Base-by-base conservation (phyloP, 2,113 vertebrate species). In the Megaleporinus macrocephalus region DNA sequence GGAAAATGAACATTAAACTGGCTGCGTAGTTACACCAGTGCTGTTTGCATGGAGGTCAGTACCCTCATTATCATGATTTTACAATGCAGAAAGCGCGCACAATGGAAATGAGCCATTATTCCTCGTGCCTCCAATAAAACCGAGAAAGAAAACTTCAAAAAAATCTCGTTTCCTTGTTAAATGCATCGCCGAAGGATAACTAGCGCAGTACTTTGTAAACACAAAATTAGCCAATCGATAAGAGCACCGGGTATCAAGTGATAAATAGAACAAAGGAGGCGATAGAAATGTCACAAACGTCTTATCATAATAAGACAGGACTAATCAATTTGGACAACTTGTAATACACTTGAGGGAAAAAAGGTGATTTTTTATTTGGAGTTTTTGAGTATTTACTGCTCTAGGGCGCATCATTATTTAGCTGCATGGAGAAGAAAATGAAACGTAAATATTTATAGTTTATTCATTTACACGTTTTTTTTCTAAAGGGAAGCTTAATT, bases 71-170 rank as follows among this genome's bases (percentile, higher is more conserved):
- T 61, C 13, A 61, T 61, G n/a, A n/a, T n/a, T 74, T 55, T 81
- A 24, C 22, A 33, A 63, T 63, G 57, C 57, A 69, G 44, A 33
- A 47, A 4, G 47, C 79, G 33, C 44, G 6, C n/a, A 20, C n/a
- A 59, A 44, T 55, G 16, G 14, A 49, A 81, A 15, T 29, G 61
- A 66, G 79, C 57, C 79, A 74, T 75, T 75, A 81, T 63, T 81
- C 72, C 36, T 49, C 13, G 71, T 57, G 72, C 30, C 62, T n/a
- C 33, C 1, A 15, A n/a, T 44, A 49, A 68, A 75, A n/a, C 65
- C n/a, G n/a, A n/a, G n/a, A n/a, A n/a, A n/a, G n/a, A n/a, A n/a
- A 18, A 76, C 63, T 81, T 76, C 71, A 18, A 75, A 26, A 16
- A 69, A 76, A 3, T 59, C 33, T 44, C 44, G n/a, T 68, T 81